These are phyloP conservation scores for Listrodromus nycthemerus DNA, from an alignment of 2,888 invertebrate genomes.

Conservation along the genomic window DNA sequence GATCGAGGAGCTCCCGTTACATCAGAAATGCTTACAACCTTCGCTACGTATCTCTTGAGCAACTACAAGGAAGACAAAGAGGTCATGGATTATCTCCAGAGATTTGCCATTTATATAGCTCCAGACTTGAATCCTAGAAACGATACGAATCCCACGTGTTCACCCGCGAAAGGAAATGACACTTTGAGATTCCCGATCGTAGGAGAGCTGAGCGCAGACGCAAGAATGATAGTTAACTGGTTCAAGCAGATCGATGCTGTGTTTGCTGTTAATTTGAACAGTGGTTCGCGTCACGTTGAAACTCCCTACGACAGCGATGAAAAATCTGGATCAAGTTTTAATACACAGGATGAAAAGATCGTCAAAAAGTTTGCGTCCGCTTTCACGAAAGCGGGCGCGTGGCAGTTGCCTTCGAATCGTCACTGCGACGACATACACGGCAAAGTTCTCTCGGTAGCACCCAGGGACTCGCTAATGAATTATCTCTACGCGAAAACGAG, in stretches of 20 bases:
- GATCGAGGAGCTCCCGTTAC: slow-evolving; percentile 78
- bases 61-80: slow-evolving; percentile 73
- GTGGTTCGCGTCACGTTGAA: slow-evolving; percentile 80
- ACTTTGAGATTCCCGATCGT: slow-evolving; percentile 74
- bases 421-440: slow-evolving; percentile 73
- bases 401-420: slow-evolving; percentile 68
- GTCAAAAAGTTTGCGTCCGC: slow-evolving; percentile 74
- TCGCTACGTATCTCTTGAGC: slow-evolving; percentile 77
- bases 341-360: slow-evolving; percentile 73
- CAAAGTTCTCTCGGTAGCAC: slow-evolving; percentile 66
- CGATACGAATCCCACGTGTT: slow-evolving; percentile 72
- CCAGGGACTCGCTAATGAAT: slow-evolving; percentile 77
- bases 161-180: slow-evolving; percentile 60
- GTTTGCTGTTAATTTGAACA: slow-evolving; percentile 79
- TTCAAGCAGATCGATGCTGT: slow-evolving; percentile 77
- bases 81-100: slow-evolving; percentile 75
- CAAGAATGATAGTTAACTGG: slow-evolving; percentile 77
- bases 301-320: slow-evolving; percentile 77
- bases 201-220: slow-evolving; percentile 68
- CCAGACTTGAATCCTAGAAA: slow-evolving; percentile 78
- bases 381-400: slow-evolving; percentile 75
- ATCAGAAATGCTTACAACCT: slow-evolving; percentile 77
- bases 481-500: slow-evolving; percentile 81
- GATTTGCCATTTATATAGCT: slow-evolving; percentile 78
- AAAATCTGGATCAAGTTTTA: not conserved